Conservation (phyloP, 2,888 invertebrate species). For the Anoncus sp. region DNA sequence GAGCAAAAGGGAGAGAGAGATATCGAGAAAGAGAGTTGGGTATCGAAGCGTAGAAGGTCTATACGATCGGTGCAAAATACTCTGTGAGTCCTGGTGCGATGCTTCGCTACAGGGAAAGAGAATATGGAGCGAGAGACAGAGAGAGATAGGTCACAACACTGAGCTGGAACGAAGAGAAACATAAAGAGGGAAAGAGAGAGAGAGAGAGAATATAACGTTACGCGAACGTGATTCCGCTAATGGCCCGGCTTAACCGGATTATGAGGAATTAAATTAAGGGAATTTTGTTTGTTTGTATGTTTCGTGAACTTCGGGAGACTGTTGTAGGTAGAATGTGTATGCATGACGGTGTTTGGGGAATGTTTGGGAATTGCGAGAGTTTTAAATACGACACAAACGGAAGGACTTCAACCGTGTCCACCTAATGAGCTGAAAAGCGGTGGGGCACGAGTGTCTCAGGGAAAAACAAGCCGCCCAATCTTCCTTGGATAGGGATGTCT, state of each 20-base stretch:
- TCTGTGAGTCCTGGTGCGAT: conserved; percentile 16
- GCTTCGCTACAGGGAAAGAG: conserved; percentile 18
- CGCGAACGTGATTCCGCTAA: conserved; percentile 71
- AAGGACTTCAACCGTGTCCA: conserved; percentile 61
- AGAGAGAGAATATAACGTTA: conserved; percentile 57
- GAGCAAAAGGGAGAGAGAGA: conserved; percentile 29
- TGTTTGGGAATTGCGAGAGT: conserved; percentile 13
- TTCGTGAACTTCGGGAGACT: conserved; percentile 62
- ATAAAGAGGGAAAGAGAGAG: conserved; percentile 39
- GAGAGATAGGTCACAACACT: conserved; percentile 1
- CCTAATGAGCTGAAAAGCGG: conserved; percentile 69
- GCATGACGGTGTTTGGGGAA: conserved; percentile 42
- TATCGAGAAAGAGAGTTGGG: conserved; percentile 27
- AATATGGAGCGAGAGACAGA: conserved; percentile 35
- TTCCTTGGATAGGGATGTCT: conserved; percentile 3
- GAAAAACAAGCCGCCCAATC: conserved; percentile 17
- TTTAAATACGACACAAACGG: conserved; percentile 51
- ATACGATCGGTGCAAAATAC: conserved; percentile 48
- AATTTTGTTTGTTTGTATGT: conserved; percentile 76
- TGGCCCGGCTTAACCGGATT: conserved; percentile 78
- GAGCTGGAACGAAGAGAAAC: conserved; percentile 17
- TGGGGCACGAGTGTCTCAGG: conserved; percentile 1
- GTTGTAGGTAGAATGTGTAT: conserved; percentile 19
- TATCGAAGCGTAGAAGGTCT: conserved; percentile 42
- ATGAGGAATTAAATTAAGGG: conserved; percentile 78